Percentiles rank a stretch among this genome's conserved stretches.
Conservation (phyloP, 2,797 vertebrate species). For the Anabas testudineus region DNA sequence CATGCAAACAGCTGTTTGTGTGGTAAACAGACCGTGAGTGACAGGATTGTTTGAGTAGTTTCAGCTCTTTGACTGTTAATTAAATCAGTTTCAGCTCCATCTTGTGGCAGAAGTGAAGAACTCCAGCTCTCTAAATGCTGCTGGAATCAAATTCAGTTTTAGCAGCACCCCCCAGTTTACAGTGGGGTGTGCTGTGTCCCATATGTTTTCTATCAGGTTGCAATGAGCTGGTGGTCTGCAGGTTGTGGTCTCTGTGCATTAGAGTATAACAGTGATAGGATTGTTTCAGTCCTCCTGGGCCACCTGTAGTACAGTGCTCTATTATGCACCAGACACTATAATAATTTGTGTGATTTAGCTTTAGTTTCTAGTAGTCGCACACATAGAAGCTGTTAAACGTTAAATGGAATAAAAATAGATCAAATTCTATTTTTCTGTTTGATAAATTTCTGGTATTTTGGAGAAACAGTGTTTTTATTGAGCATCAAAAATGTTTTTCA, state of each 20-base stretch:
- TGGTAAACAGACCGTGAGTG: neutral
- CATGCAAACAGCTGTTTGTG: constrained; percentile 5
- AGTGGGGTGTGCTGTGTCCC: constrained; percentile 3
- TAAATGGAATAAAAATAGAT: neutral
- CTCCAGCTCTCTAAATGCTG: neutral
- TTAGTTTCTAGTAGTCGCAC: too few species aligned
- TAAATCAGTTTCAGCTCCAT: constrained; percentile 51
- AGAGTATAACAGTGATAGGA: constrained; percentile 1
- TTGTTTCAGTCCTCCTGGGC: constrained; percentile 26
- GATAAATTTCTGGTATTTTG: neutral
- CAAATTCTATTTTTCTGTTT: neutral
- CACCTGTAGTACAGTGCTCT: constrained; percentile 30
- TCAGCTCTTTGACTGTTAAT: constrained; percentile 1
- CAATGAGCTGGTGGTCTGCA: constrained; percentile 10
- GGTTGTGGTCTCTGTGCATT: constrained; percentile 15
- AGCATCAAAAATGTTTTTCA: neutral
- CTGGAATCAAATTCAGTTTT: fast-evolving
- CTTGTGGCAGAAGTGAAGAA: constrained; percentile 55
- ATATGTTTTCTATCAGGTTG: constrained; percentile 38
- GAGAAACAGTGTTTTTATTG: neutral
- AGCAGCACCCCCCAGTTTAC: neutral
- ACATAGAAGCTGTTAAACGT: neutral
- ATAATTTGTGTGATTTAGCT: neutral
- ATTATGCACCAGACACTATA: neutral
- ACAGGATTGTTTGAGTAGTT: too few species aligned